Evolutionary conservation across 2,797 vertebrate genomes (phyloP), one percentile per base, ranked within the genome.

Genomic region (Enoplosus armatus): DNA sequence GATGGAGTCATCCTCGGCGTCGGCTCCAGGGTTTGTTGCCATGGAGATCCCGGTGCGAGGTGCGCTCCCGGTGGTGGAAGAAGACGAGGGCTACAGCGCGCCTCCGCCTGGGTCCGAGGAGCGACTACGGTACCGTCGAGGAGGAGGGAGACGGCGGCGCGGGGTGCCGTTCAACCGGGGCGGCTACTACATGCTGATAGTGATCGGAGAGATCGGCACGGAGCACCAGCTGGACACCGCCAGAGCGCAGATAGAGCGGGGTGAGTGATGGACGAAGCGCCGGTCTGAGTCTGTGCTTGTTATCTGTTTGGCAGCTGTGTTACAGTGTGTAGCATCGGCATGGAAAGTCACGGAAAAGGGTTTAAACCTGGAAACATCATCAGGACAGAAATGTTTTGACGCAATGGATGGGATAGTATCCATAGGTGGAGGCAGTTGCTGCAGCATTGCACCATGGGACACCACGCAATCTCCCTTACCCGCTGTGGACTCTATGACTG

Each of bases 191-290:
- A 92, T 97, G 92, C 97, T 99, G 59, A 93, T 97, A 63, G 97
- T 97, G 81, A 96, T 99, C 91, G 97, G 97, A 1, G 97, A 96
- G 85, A 93, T 99, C 87, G 93, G 95, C 26, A 97, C 96, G 3
- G 97, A 98, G 87, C 95, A 93, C 61, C 97, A 99, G 90, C 96
- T 97, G 82, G 94, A 95, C 67, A 77, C 94, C 83, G 95, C 95
- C 88, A 95, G 94, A 76, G 90, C 91, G 71, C 96, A 97, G 84
- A 95, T 97, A 87, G 96, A 97, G 92, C 96, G 95, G 82, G 97
- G 97, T 99, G 95, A 97, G 97, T 90, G 72, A 67, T 8, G 78
- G 48, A 27, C 15, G 53, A 14, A 8, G 12, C 14, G 22, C 75
- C 33, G 59, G 20, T 22, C 1, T 51, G 4, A 8, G 3, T 20